Conservation (phyloP, 2,888 invertebrate species). For the Malthinus seriepunctatus region DNA sequence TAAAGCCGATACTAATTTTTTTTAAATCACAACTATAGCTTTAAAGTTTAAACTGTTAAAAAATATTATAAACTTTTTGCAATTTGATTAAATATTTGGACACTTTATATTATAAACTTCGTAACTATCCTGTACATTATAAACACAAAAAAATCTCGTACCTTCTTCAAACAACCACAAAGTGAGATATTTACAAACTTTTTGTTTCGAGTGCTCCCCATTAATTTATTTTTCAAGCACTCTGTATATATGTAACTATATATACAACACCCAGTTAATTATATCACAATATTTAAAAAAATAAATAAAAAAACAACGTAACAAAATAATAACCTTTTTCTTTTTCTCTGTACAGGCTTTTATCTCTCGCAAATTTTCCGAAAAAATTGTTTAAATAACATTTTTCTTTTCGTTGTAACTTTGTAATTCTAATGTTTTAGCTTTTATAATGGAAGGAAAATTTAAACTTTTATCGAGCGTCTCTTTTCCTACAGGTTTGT, state of each 20-base stretch:
- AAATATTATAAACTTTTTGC: no score
- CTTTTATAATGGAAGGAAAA: slow-evolving; percentile 22
- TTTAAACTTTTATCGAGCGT: slow-evolving; percentile 31
- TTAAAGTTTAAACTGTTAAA: no score
- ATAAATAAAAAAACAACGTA: slow-evolving; percentile 24
- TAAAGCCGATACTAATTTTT: no score
- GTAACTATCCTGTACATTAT: no score
- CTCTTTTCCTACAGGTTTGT: slow-evolving; percentile 28
- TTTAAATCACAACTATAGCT: no score
- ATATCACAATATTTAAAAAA: slow-evolving; percentile 30
- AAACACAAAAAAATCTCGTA: no score
- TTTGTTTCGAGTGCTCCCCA: no score
- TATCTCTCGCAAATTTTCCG: not conserved
- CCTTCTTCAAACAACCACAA: no score
- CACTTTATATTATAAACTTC: no score
- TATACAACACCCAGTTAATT: slow-evolving; percentile 4
- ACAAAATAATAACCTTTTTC: slow-evolving; percentile 16
- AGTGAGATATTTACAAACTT: no score
- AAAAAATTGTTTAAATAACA: slow-evolving; percentile 11
- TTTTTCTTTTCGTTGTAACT: slow-evolving; percentile 28
- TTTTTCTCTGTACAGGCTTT: not conserved
- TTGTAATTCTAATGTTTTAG: slow-evolving; percentile 26
- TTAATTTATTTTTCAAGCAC: not conserved
- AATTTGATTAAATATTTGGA: no score
- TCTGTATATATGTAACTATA: not conserved